These are phyloP conservation scores for Bujurquina vittata DNA, from an alignment of 2,113 vertebrate species.

Conservation along the genomic window DNA sequence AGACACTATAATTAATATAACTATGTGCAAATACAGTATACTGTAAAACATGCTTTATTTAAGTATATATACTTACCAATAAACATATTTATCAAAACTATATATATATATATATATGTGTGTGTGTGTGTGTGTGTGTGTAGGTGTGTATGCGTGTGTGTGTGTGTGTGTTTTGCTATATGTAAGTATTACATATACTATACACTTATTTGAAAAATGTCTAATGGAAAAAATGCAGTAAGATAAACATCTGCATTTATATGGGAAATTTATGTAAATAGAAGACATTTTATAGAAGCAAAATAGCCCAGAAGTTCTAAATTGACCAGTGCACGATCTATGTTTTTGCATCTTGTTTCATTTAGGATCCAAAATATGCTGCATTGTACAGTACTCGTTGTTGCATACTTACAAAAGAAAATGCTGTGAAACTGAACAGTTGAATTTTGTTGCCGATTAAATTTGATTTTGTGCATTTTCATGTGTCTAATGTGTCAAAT, in stretches of 20 bases:
- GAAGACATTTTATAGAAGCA: neutral
- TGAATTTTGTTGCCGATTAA: neutral
- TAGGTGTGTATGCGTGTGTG: too few relatives aligned
- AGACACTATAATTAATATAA: too few relatives aligned
- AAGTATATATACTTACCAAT: neutral
- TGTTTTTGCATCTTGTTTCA: neutral
- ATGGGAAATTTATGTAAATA: neutral
- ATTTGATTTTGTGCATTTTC: neutral
- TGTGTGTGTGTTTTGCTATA: neutral
- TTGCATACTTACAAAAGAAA: neutral
- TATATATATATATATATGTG: too few relatives aligned
- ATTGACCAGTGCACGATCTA: neutral
- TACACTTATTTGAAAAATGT: too few relatives aligned
- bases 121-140: too few relatives aligned
- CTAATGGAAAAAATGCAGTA: neutral
- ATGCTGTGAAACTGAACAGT: neutral
- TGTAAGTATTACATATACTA: neutral
- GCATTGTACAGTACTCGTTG: too few relatives aligned
- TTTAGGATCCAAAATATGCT: neutral
- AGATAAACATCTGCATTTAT: neutral
- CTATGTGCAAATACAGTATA: too few relatives aligned
- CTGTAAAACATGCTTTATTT: too few relatives aligned
- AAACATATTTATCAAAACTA: neutral
- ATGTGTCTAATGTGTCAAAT: neutral
- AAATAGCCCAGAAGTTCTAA: neutral